Conservation (phyloP, 2,888 invertebrate genomes). For the Dyspetes luteomarginatus region DNA sequence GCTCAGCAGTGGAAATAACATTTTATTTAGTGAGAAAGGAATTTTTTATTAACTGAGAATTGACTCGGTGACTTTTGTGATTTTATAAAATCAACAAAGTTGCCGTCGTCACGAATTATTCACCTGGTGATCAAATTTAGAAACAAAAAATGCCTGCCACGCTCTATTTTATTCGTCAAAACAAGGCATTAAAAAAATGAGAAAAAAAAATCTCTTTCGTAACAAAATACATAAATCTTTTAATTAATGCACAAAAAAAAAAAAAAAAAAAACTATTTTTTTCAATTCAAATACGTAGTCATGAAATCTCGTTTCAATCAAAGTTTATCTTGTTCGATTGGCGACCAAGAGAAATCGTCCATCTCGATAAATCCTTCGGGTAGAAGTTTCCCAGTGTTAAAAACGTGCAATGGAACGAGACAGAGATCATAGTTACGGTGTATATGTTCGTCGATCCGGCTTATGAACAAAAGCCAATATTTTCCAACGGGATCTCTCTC, state of each 20-base stretch:
- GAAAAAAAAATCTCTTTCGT: too few relatives aligned
- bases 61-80: too few relatives aligned
- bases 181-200: too few relatives aligned
- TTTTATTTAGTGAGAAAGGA: too few relatives aligned
- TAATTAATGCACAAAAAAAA: background rate
- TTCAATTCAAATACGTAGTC: background rate
- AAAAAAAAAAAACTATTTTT: background rate
- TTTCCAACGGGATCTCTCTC: conserved; percentile 50
- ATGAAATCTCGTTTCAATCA: background rate
- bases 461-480: conserved; percentile 64
- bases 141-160: too few relatives aligned
- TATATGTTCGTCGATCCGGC: conserved; percentile 50
- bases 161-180: background rate
- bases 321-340: background rate
- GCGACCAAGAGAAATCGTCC: background rate
- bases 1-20: background rate
- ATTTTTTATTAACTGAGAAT: conserved; percentile 3
- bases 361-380: too few relatives aligned
- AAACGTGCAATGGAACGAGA: background rate
- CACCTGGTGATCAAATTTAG: too few relatives aligned
- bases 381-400: background rate
- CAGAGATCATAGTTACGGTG: background rate
- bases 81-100: background rate
- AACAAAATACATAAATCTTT: too few relatives aligned
- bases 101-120: too few relatives aligned